phyloP scores from a whole-genome alignment of 2,888 invertebrate genomes.

The Thelaira solivaga region DNA sequence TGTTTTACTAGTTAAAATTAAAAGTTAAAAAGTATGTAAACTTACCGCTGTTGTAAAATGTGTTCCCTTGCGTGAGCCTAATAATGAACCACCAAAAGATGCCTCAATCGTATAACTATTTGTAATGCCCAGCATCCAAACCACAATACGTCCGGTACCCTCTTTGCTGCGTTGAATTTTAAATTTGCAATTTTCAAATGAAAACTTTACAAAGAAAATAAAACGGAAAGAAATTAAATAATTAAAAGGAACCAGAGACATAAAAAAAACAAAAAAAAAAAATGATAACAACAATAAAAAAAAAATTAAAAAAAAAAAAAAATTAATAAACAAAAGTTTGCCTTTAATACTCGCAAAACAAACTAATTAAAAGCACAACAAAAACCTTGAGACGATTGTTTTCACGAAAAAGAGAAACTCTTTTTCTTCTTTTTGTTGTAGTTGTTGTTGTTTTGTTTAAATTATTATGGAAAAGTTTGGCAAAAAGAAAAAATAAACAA shows the following conservation, averaged over 20 bases:
- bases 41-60: conserved; percentile 85
- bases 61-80: conserved; percentile 88
- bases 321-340: conserved; percentile 18
- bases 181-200: conserved; percentile 95
- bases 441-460: neutral
- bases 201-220: conserved; percentile 80
- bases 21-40: conserved; percentile 1
- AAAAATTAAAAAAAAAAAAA: neutral
- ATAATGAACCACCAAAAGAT: conserved; percentile 92
- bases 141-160: conserved; percentile 94
- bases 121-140: conserved; percentile 96
- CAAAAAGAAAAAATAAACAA: conserved; percentile 29
- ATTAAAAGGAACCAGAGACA: conserved; percentile 10
- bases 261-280: conserved; percentile 36
- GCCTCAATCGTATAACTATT: conserved; percentile 98
- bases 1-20: neutral
- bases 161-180: conserved; percentile 95
- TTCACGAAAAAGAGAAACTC: conserved; percentile 6
- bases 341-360: conserved; percentile 15
- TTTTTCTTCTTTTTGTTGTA: too few relatives aligned
- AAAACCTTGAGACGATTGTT: conserved; percentile 40
- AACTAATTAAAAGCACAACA: conserved; percentile 49
- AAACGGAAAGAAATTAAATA: conserved; percentile 22
- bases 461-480: conserved; percentile 2
- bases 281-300: conserved; percentile 3